Evolutionary conservation across 2,888 invertebrate genomes (phyloP).

Genomic region (Suillia variegata): DNA sequence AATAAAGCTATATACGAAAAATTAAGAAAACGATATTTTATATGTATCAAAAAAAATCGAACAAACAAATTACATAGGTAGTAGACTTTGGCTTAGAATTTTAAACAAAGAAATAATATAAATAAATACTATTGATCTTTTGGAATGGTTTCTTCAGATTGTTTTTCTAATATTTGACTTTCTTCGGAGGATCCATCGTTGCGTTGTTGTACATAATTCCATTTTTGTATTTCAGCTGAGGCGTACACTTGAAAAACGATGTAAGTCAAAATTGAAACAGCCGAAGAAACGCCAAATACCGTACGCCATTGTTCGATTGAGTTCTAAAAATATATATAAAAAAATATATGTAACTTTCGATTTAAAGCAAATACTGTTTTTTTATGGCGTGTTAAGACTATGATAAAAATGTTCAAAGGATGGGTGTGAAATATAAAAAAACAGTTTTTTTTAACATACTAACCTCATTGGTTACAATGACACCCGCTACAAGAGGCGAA

Average conservation of each 20-base stretch:
- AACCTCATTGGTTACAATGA: constrained; percentile 67
- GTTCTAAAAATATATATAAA: background rate
- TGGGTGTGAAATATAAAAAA: too few species aligned
- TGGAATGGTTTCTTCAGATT: constrained; percentile 29
- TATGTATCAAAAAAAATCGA: too few species aligned
- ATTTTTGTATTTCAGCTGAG: constrained; percentile 66
- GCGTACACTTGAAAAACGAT: constrained; percentile 71
- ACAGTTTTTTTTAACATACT: too few species aligned
- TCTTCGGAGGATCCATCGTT: constrained; percentile 32
- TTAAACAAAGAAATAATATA: too few species aligned
- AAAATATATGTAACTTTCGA: too few species aligned
- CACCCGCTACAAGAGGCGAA: constrained; percentile 70
- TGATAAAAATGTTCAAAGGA: too few species aligned
- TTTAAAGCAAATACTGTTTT: too few species aligned
- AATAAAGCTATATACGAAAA: too few species aligned
- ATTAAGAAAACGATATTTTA: too few species aligned
- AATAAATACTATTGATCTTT: constrained; percentile 27
- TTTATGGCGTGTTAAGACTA: too few species aligned
- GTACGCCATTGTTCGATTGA: constrained; percentile 65
- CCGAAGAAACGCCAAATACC: constrained; percentile 69
- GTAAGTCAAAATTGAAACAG: constrained; percentile 68
- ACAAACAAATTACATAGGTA: too few species aligned
- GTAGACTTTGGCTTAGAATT: too few species aligned
- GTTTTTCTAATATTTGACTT: constrained; percentile 38
- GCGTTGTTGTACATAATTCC: constrained; percentile 44